Evolutionary conservation across 2,888 invertebrate genomes (phyloP), one percentile per base, ranked within the genome.

Genomic region (Willowsia nigromaculata): DNA sequence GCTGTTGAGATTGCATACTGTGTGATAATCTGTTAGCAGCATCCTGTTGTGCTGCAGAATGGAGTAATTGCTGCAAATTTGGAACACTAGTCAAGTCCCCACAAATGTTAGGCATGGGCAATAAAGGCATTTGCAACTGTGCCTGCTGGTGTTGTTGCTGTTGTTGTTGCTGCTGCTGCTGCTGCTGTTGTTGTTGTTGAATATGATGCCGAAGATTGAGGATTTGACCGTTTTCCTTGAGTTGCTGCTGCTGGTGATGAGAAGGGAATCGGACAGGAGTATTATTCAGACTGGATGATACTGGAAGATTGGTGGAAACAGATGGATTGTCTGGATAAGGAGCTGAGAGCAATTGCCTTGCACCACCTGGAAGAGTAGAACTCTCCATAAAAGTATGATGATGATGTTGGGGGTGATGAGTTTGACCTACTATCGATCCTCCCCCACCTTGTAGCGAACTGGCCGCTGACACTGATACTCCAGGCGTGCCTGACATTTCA

Each of bases 51-150:
- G 56, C 56, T 81, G 87, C 65, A 62, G 80, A 37, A 76, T 88
- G 71, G 9, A 90, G 65, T 43, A 90, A 74, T 78, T 88, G 88
- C 59, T 90, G 90, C 18, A 86, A 83, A 33, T 86, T 86, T 47
- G 86, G 76, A 62, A 90, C 59, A 11, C 90, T 91, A 27, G 0
- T 85, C 37, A 92, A 47, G 53, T 92, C 92, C 13, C 91, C 92
- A 40, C 91, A 92, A 86, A 92, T 91, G 88, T 92, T 92, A 62
- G 92, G 92, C 92, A 92, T 92, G 37, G 91, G 90, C 27, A 87
- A 37, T 40, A 86, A 43, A 22, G 85, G 90, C 88, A 89, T 85
- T 47, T 74, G 76, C 9, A 65, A 6, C 53, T 47, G 59, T 62
- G 80, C 85, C 59, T 89, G 89, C 5, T 81, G 56, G n/a, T 82